phyloP scores from a whole-genome alignment of 2,888 invertebrate species.

The Leucoma salicis region DNA sequence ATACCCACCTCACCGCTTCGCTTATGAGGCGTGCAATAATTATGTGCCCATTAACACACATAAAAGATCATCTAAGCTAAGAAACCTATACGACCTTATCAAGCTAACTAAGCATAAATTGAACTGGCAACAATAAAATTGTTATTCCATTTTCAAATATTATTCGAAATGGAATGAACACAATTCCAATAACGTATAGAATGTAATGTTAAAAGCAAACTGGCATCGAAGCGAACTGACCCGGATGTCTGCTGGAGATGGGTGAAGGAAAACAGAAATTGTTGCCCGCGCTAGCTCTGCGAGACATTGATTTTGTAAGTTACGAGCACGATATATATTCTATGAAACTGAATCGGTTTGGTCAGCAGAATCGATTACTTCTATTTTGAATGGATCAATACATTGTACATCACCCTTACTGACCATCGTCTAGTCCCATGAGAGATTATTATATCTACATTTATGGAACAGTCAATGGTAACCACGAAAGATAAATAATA shows the following conservation, averaged over 20 bases:
- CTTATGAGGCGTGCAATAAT: too few species aligned
- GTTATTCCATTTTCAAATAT: conserved; percentile 7
- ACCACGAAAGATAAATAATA: too few species aligned
- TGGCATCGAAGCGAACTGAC: conserved; percentile 32
- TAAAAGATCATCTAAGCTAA: too few species aligned
- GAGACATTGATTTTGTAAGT: conserved; percentile 6
- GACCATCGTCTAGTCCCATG: too few species aligned
- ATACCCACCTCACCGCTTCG: too few species aligned
- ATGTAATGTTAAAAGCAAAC: conserved; percentile 14
- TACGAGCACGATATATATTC: neutral
- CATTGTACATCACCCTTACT: too few species aligned
- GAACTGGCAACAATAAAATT: too few species aligned
- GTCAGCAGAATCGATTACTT: neutral
- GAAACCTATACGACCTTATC: too few species aligned
- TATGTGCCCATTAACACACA: too few species aligned
- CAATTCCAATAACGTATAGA: conserved; percentile 17
- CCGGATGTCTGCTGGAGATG: conserved; percentile 27
- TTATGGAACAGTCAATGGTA: too few species aligned
- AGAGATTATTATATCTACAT: too few species aligned
- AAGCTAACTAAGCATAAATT: too few species aligned
- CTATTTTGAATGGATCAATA: neutral
- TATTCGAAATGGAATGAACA: conserved; percentile 8
- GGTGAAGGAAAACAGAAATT: conserved; percentile 27
- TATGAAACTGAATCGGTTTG: neutral
- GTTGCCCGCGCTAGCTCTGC: conserved; percentile 7